phyloP scores from a whole-genome alignment of 2,113 vertebrate genomes.

The Cynocephalus volans region DNA sequence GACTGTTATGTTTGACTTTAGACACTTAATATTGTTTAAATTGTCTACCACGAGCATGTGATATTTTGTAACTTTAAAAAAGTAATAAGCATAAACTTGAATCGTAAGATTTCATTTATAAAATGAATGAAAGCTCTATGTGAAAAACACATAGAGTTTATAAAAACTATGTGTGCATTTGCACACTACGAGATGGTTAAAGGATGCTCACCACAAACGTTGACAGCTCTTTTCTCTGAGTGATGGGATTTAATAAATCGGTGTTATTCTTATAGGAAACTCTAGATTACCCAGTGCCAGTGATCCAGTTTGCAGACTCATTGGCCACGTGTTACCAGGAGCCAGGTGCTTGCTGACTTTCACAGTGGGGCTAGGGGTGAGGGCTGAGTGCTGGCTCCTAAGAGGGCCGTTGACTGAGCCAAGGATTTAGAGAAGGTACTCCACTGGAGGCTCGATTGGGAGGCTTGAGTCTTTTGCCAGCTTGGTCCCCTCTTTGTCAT shows the following conservation, averaged over 20 bases:
- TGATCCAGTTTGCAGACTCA: background rate
- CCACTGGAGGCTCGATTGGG: fast-evolving
- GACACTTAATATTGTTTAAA: background rate
- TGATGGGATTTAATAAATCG: no score
- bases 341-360: background rate
- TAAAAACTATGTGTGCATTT: background rate
- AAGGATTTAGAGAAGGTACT: background rate
- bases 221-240: background rate
- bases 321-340: fast-evolving
- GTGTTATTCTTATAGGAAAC: fast-evolving
- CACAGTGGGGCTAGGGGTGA: fast-evolving
- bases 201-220: fast-evolving
- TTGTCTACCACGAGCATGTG: background rate
- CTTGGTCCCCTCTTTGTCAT: no score
- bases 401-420: background rate
- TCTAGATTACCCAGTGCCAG: no score
- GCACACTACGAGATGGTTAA: fast-evolving
- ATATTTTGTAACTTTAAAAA: background rate
- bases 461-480: fast-evolving
- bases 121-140: no score
- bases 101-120: background rate
- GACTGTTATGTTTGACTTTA: no score
- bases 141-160: no score
- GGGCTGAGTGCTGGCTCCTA: background rate
- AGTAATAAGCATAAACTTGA: background rate